A percentile compares a stretch with the other conserved stretches of the same genome.
phyloP scores from a whole-genome alignment of 2,797 vertebrate species.

The Picus viridis region DNA sequence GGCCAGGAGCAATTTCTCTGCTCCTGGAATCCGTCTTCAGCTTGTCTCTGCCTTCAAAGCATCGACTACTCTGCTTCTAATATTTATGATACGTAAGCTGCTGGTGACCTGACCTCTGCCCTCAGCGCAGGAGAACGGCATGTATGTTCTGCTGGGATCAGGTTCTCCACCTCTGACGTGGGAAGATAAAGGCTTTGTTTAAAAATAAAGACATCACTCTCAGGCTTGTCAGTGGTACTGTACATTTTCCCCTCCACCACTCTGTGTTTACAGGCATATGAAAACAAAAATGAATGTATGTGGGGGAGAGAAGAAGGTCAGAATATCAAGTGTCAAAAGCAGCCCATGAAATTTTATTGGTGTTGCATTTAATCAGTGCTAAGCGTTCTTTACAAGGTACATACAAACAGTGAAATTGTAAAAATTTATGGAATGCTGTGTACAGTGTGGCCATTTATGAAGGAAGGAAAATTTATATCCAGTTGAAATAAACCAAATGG shows the following conservation, averaged over 20 bases:
- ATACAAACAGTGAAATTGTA: slow-evolving; percentile 82
- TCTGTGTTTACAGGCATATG: neutral
- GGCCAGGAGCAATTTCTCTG: slow-evolving; percentile 29
- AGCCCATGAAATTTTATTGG: slow-evolving; percentile 82
- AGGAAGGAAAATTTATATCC: slow-evolving; percentile 65
- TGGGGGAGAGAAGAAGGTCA: slow-evolving; percentile 47
- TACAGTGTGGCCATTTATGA: slow-evolving; percentile 65
- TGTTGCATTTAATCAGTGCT: slow-evolving; percentile 87
- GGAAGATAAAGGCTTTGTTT: slow-evolving; percentile 39
- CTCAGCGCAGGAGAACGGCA: neutral
- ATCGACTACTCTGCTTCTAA: slow-evolving; percentile 44
- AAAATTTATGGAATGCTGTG: slow-evolving; percentile 73
- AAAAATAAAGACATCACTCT: slow-evolving; percentile 44
- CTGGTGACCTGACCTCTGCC: slow-evolving; percentile 43
- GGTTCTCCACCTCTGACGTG: neutral
- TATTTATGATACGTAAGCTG: slow-evolving; percentile 56
- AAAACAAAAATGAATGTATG: slow-evolving; percentile 38
- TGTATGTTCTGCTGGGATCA: slow-evolving; percentile 18
- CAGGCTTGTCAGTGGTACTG: neutral
- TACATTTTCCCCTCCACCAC: neutral
- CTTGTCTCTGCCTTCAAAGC: slow-evolving; percentile 19
- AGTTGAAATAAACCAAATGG: slow-evolving; percentile 47
- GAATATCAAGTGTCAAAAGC: slow-evolving; percentile 64
- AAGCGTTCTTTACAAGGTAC: slow-evolving; percentile 91
- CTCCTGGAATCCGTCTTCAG: slow-evolving; percentile 25